Evolutionary conservation across 2,888 invertebrate genomes (phyloP).

Genomic region (Tetramorium bicarinatum): DNA sequence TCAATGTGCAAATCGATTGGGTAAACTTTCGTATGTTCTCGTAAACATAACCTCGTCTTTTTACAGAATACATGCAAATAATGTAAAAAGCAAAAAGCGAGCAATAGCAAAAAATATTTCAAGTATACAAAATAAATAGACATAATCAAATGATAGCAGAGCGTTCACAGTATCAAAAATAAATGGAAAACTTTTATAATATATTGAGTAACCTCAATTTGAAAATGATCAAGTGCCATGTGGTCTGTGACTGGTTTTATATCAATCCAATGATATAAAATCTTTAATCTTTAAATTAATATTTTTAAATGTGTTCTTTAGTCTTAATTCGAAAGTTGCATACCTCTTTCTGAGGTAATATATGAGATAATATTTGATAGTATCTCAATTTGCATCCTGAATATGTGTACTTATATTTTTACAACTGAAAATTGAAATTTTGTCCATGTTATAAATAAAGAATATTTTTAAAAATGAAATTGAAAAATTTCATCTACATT

Average conservation of each 20-base stretch:
- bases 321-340: background rate
- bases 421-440: background rate
- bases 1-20: background rate
- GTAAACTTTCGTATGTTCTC: background rate
- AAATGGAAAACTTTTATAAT: background rate
- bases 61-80: background rate
- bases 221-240: background rate
- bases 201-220: background rate
- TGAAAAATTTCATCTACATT: background rate
- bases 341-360: background rate
- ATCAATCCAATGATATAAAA: background rate
- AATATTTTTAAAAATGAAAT: slow-evolving; percentile 1
- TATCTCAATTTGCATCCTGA: background rate
- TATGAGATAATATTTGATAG: too few species aligned
- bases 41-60: background rate
- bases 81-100: background rate
- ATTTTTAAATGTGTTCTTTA: background rate
- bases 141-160: background rate
- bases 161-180: background rate
- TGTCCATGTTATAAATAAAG: background rate
- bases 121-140: background rate
- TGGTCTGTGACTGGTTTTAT: background rate
- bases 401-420: background rate
- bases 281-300: too few species aligned
- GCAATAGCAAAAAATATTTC: background rate